These are phyloP conservation scores for Catajapyx aquilonaris DNA, from an alignment of 1,140 invertebrate genomes.

Conservation along the genomic window DNA sequence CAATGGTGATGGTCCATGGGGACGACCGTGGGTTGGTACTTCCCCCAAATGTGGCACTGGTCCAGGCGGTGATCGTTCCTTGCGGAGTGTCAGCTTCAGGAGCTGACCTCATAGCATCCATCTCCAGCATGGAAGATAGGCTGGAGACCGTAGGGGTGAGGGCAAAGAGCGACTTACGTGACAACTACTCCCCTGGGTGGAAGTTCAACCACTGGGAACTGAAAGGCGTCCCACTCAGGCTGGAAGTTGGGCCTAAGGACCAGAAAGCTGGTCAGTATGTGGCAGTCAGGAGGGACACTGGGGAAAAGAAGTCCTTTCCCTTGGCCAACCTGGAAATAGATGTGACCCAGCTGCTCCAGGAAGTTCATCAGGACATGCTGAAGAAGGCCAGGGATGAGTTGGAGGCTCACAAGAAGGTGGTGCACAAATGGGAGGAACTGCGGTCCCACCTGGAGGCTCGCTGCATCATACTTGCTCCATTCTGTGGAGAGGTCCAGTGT, in stretches of 20 bases:
- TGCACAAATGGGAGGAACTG: constrained; percentile 66
- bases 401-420: constrained; percentile 41
- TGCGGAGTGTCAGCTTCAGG: too few relatives aligned
- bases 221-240: constrained; percentile 88
- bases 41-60: constrained; percentile 70
- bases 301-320: constrained; percentile 40
- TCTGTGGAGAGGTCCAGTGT: constrained; percentile 73
- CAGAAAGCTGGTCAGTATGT: too few relatives aligned
- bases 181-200: constrained; percentile 98
- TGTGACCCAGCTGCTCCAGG: constrained; percentile 42
- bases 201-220: constrained; percentile 99
- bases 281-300: constrained; percentile 91
- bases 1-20: constrained; percentile 91
- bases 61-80: constrained; percentile 78
- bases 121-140: background rate
- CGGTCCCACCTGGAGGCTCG: constrained; percentile 58
- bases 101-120: constrained; percentile 77
- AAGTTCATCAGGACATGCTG: constrained; percentile 64
- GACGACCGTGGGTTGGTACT: constrained; percentile 92
- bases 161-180: constrained; percentile 63
- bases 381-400: constrained; percentile 59
- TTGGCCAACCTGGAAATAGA: constrained; percentile 70
- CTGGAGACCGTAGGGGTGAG: constrained; percentile 55
- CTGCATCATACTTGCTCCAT: constrained; percentile 76
- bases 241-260: constrained; percentile 92